A percentile compares a stretch with the other conserved stretches of the same genome.
Conservation (phyloP, 2,888 invertebrate genomes). For the Xestoiulus laeticollis region DNA sequence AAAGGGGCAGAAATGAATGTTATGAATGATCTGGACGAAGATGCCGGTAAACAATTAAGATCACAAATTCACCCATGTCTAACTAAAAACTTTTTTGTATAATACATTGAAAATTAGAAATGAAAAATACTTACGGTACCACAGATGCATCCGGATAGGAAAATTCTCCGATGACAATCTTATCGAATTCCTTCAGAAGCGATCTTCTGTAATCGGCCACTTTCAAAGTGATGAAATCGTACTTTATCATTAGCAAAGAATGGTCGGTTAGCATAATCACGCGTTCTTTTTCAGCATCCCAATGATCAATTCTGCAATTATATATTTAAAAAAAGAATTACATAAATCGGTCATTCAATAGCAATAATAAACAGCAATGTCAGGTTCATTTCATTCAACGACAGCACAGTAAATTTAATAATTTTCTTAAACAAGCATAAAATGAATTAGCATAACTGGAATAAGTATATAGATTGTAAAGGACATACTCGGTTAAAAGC, state of each 20-base stretch:
- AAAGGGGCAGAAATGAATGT: neutral
- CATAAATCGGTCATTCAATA: too few species aligned
- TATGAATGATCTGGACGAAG: neutral
- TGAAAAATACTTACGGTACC: slow-evolving; percentile 77
- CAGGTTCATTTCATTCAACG: too few species aligned
- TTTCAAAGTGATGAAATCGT: slow-evolving; percentile 84
- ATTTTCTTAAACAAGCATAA: too few species aligned
- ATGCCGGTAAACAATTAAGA: neutral
- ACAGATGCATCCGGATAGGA: slow-evolving; percentile 83
- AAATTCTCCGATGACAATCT: slow-evolving; percentile 78
- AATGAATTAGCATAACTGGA: too few species aligned
- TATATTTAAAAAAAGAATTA: slow-evolving; percentile 52
- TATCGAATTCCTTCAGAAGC: slow-evolving; percentile 74
- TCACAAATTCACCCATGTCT: too few species aligned
- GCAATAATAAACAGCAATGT: too few species aligned
- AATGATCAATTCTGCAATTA: slow-evolving; percentile 77
- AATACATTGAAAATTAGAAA: too few species aligned
- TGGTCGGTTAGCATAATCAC: slow-evolving; percentile 79
- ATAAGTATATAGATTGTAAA: too few species aligned
- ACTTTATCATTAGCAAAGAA: slow-evolving; percentile 78
- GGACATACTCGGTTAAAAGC: slow-evolving; percentile 81
- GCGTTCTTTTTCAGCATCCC: slow-evolving; percentile 87
- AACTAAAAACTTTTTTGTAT: too few species aligned
- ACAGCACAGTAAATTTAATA: too few species aligned
- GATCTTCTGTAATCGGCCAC: slow-evolving; percentile 77